phyloP scores from a whole-genome alignment of 2,888 invertebrate genomes.

The Trichacis sp. region DNA sequence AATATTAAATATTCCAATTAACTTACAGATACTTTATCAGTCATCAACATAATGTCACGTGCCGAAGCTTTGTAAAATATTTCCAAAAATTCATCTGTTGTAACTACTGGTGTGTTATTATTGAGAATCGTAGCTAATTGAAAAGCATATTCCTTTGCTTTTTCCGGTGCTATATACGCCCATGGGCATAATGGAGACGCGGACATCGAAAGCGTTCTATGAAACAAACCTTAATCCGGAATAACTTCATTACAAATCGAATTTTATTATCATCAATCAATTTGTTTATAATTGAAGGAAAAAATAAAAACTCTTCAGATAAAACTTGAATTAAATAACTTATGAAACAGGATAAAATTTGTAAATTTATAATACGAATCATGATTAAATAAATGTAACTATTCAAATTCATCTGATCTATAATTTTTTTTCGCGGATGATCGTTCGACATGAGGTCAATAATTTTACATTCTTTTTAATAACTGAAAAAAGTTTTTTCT shows the following conservation, averaged over 20 bases:
- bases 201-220: constrained; percentile 72
- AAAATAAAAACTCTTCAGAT: background rate
- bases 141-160: constrained; percentile 36
- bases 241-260: background rate
- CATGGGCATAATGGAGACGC: constrained; percentile 67
- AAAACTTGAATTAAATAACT: background rate
- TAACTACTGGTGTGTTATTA: constrained; percentile 36
- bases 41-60: constrained; percentile 22
- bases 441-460: too few relatives aligned
- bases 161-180: constrained; percentile 55
- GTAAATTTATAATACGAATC: too few relatives aligned
- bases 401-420: too few relatives aligned
- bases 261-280: too few relatives aligned
- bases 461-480: too few relatives aligned
- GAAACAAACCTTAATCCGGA: constrained; percentile 68
- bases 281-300: too few relatives aligned
- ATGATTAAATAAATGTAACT: too few relatives aligned
- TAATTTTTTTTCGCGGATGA: too few relatives aligned
- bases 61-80: constrained; percentile 33
- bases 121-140: constrained; percentile 56
- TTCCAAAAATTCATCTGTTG: constrained; percentile 34
- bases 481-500: too few relatives aligned
- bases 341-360: too few relatives aligned
- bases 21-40: constrained; percentile 26
- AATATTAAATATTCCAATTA: background rate